phyloP scores from a whole-genome alignment of 2,113 vertebrate species.

The Oryzias curvinotus region DNA sequence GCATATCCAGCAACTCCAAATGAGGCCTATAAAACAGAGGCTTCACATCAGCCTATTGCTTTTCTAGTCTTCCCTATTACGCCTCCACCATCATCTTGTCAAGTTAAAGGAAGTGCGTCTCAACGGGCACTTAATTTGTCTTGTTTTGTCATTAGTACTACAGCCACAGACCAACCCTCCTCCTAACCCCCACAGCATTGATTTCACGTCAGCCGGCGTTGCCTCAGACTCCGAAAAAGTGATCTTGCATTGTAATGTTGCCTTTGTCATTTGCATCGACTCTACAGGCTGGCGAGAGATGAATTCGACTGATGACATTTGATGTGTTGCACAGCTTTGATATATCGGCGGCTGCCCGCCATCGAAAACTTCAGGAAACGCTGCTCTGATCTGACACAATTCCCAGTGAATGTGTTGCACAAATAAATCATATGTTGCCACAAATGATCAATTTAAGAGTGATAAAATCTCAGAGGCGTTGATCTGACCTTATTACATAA shows the following conservation, averaged over 20 bases:
- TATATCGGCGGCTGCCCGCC: slow-evolving; percentile 11
- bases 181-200: slow-evolving; percentile 58
- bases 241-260: slow-evolving; percentile 37
- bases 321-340: slow-evolving; percentile 26
- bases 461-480: neutral
- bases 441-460: neutral
- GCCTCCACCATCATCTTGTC: slow-evolving; percentile 47
- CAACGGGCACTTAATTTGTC: slow-evolving; percentile 75
- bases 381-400: neutral
- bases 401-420: no score
- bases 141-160: slow-evolving; percentile 71
- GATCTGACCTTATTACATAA: no score
- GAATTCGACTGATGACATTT: slow-evolving; percentile 42
- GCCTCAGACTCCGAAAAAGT: slow-evolving; percentile 46
- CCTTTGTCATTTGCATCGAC: slow-evolving; percentile 36
- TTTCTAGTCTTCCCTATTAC: slow-evolving; percentile 37
- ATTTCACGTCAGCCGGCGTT: slow-evolving; percentile 59
- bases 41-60: slow-evolving; percentile 12
- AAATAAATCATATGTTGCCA: neutral
- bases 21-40: no score
- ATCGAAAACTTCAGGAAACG: slow-evolving; percentile 25
- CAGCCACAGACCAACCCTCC: slow-evolving; percentile 46
- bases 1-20: no score
- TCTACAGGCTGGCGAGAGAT: slow-evolving; percentile 37
- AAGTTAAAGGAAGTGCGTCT: slow-evolving; percentile 44